These are phyloP conservation scores for Myiopsitta monachus DNA, from an alignment of 2,113 vertebrate species.

Conservation along the genomic window DNA sequence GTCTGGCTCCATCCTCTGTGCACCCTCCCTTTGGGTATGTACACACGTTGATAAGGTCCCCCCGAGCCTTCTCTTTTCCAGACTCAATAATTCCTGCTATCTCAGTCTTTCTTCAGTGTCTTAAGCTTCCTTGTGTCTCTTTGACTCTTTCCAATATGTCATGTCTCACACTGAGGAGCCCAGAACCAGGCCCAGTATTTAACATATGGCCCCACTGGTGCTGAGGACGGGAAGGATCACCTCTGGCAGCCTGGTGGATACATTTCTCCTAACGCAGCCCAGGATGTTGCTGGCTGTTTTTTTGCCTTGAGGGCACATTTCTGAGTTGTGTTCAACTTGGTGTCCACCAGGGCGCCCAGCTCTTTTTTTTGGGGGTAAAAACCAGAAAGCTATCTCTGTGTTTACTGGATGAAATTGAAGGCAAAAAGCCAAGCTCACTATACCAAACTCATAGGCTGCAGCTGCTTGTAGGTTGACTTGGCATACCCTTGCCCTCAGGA, in stretches of 20 bases:
- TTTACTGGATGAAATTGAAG: neutral
- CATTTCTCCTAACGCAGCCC: neutral
- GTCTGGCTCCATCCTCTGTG: neutral
- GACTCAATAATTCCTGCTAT: neutral
- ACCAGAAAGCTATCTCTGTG: neutral
- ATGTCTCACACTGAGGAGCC: neutral
- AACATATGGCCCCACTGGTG: neutral
- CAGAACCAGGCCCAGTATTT: neutral
- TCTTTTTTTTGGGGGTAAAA: neutral
- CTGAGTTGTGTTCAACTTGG: neutral
- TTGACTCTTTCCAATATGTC: neutral
- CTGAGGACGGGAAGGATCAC: neutral
- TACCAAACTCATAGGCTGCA: rapidly evolving
- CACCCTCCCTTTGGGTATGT: neutral
- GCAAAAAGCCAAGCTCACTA: rapidly evolving
- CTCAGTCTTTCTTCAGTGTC: neutral
- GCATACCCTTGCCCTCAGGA: rapidly evolving
- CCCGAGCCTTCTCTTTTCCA: neutral
- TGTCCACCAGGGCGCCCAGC: neutral
- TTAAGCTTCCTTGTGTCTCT: neutral
- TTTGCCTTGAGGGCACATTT: neutral
- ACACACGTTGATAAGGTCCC: neutral
- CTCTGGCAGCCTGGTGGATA: neutral
- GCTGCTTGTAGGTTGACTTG: rapidly evolving
- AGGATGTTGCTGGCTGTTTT: neutral